phyloP scores from a whole-genome alignment of 2,113 vertebrate genomes.

The Poeciliopsis prolifica region DNA sequence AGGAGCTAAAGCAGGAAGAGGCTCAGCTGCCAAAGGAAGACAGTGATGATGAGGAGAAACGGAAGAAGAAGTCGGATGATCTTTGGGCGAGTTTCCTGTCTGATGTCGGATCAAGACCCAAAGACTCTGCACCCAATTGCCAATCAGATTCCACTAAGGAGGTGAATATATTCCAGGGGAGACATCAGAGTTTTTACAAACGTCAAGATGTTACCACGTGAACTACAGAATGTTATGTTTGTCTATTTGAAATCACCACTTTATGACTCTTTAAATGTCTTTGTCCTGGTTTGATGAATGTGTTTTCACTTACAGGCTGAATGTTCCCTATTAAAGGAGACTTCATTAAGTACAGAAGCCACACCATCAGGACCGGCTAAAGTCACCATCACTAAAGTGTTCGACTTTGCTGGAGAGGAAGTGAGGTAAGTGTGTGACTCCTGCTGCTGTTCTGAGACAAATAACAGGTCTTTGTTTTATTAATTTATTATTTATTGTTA shows the following conservation, averaged over 20 bases:
- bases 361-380: constrained; percentile 81
- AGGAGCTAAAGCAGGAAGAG: constrained; percentile 19
- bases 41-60: constrained; percentile 39
- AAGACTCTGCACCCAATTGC: constrained; percentile 11
- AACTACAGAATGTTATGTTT: no score
- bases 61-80: constrained; percentile 90
- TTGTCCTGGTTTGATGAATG: neutral
- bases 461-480: neutral
- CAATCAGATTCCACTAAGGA: neutral
- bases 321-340: constrained; percentile 29
- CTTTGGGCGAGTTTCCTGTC: constrained; percentile 96
- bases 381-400: constrained; percentile 69
- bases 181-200: neutral
- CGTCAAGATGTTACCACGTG: neutral
- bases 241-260: no score
- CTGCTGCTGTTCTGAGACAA: neutral
- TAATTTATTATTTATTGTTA: no score
- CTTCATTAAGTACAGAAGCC: constrained; percentile 26
- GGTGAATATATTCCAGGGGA: constrained; percentile 26
- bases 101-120: constrained; percentile 89
- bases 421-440: constrained; percentile 82
- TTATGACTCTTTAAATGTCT: neutral
- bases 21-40: constrained; percentile 33
- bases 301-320: constrained; percentile 63
- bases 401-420: constrained; percentile 69